phyloP scores from a whole-genome alignment of 2,888 invertebrate species.

The Frankliniella intonsa region DNA sequence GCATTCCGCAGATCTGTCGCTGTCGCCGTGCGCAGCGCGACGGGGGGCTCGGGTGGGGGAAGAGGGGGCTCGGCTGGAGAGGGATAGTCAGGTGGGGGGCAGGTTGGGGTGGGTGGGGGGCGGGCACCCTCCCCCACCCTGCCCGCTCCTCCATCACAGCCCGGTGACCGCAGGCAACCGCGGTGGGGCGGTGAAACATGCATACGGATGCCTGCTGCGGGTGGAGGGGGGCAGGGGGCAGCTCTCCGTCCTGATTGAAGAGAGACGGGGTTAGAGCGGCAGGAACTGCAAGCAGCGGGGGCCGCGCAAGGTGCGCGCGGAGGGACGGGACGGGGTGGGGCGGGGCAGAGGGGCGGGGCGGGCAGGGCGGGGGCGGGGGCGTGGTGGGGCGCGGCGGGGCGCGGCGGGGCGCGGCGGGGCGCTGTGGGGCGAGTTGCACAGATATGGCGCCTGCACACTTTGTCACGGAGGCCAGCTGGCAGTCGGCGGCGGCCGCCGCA shows the following conservation, averaged over 20 bases:
- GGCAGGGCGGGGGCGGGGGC: not conserved
- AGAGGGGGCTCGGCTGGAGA: not conserved
- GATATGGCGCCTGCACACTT: not conserved
- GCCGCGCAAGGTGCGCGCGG: not conserved
- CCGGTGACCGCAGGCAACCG: not conserved
- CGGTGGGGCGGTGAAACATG: not conserved
- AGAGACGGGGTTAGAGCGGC: too few relatives aligned
- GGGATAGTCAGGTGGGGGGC: not conserved
- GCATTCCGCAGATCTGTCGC: not conserved
- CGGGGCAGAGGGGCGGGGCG: not conserved
- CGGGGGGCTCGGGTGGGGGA: not conserved
- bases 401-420: not conserved
- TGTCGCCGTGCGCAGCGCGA: not conserved
- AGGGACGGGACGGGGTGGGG: not conserved
- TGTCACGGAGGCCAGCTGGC: not conserved
- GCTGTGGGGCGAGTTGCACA: not conserved
- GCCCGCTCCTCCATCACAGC: not conserved
- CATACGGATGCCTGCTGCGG: too few relatives aligned
- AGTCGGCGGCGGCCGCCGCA: not conserved
- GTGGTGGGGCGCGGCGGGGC: not conserved
- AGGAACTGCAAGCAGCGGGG: too few relatives aligned
- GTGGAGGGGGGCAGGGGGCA: too few relatives aligned
- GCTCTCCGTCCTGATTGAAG: too few relatives aligned
- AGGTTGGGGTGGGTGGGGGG: not conserved
- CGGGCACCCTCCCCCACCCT: not conserved